Percentiles rank a stretch among this genome's conserved stretches.
phyloP scores from a whole-genome alignment of 1,140 invertebrate genomes.

The Neelides sp. region DNA sequence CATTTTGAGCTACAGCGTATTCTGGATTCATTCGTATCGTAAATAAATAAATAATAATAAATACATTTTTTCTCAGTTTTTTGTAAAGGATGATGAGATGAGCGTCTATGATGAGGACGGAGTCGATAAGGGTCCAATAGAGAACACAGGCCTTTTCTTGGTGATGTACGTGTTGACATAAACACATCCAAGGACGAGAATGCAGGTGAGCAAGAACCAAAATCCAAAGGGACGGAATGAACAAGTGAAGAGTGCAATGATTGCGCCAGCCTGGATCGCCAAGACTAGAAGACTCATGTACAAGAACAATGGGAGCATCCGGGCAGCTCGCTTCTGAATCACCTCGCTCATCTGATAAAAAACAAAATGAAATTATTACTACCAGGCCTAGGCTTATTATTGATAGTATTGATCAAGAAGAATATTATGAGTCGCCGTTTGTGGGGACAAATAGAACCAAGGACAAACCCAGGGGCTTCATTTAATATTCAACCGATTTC shows the following conservation, averaged over 20 bases:
- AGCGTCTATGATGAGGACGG: background rate
- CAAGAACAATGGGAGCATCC: constrained; percentile 17
- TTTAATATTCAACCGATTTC: background rate
- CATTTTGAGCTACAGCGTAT: too few species aligned
- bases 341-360: constrained; percentile 13
- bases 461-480: background rate
- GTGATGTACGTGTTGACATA: too few species aligned
- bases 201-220: constrained; percentile 20
- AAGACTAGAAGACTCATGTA: constrained; percentile 25
- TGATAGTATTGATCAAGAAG: background rate
- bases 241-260: constrained; percentile 12
- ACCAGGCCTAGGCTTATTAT: background rate
- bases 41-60: too few species aligned
- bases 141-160: too few species aligned
- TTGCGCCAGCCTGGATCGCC: constrained; percentile 13
- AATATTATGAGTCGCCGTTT: background rate
- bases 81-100: too few species aligned
- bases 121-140: background rate
- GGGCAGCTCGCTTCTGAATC: constrained; percentile 17
- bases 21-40: too few species aligned
- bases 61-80: too few species aligned
- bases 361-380: background rate
- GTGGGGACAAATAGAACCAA: background rate
- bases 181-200: constrained; percentile 12
- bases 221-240: constrained; percentile 15